Evolutionary conservation across 2,113 vertebrate genomes (phyloP), one percentile per base, ranked within the genome.

Genomic region (Gallinago paraguaiae): DNA sequence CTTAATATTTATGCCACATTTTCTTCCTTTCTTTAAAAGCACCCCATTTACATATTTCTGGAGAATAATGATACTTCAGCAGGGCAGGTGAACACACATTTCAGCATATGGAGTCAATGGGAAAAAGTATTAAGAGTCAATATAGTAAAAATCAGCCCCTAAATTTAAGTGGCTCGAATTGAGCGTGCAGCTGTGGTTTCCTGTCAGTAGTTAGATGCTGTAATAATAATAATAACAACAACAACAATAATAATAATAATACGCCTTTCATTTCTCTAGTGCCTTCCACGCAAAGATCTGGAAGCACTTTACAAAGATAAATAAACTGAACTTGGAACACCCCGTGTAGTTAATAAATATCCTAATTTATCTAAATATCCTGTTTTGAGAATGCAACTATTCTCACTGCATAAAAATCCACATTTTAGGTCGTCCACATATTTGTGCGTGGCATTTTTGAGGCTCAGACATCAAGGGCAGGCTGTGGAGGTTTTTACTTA

Each of bases 171-270:
- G 82, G 70, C 68, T 92, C 85, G 95, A 95, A 95, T 70, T 91
- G 81, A 91, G 64, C 45, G 4, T 68, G 70, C 87, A 96, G 94
- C 94, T 96, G 95, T 92, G 88, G 96, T 88, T 95, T 79, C 82
- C 93, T 91, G 95, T 95, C 90, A 92, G 90, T 94, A 96, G 94
- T 89, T 87, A 95, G 84, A 95, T 92, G 78, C 84, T 88, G 84
- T 96, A 97, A 95, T 97, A 95, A 96, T 91, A 94, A 96, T 23
- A 97, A 95, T 63, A 96, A 93, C 28, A 92, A 92, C 41, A 96
- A 96, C 48, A 96, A 96, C 17, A 97, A 97, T 10, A 97, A 95
- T 82, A 82, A 88, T 88, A 81, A 50, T 94, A 96, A 96, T 90
- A 95, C 3, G 85, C 50, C 90, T 97, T 97, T 96, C 85, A 96